Base-by-base conservation (phyloP, 2,797 vertebrate species). In the Gymnoscopelus microlampas region DNA sequence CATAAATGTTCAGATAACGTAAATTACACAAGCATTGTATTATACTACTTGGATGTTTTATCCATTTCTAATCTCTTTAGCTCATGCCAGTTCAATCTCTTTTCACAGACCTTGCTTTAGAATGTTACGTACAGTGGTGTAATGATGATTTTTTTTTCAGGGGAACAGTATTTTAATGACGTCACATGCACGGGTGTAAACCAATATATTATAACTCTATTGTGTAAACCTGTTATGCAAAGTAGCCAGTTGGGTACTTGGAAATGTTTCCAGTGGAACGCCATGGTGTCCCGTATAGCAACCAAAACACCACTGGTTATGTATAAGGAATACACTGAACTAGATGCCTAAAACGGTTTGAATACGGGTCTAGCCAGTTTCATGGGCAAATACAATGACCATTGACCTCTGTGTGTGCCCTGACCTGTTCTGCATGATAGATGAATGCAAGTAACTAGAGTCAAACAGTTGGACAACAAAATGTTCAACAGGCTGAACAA, bases 51-150 rank as follows among this genome's bases (percentile, higher is more conserved):
- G 8, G 19, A 35, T 35, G 32, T 35, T 35, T 12, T 58, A 3
- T 53, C 47, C 9, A 55, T 10, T 68, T 61, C 13, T 57, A 24
- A 56, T 59, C n/a, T 32, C n/a, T 19, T 73, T 15, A 11, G 4
- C 44, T 63, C 14, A 53, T 53, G 29, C 2, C 5, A 59, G 63
- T 60, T 0, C 29, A 11, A 35, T 24, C 15, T 14, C 5, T 50
- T 63, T 2, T 1, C 53, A 49, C 39, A 61, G 23, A 54, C 0
- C 2, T 24, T 67, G 15, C 9, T 53, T 63, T 11, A 62, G 14
- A 24, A 14, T 53, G 26, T 64, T 3, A 19, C 1, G 19, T 19
- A 19, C 19, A 19, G 19, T 19, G 19, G 19, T 19, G 19, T 19
- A 19, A 19, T 19, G 19, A 1, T 19, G 19, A 19, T 19, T 19